phyloP scores from a whole-genome alignment of 2,888 invertebrate species.

The Yponomeuta malinellus region DNA sequence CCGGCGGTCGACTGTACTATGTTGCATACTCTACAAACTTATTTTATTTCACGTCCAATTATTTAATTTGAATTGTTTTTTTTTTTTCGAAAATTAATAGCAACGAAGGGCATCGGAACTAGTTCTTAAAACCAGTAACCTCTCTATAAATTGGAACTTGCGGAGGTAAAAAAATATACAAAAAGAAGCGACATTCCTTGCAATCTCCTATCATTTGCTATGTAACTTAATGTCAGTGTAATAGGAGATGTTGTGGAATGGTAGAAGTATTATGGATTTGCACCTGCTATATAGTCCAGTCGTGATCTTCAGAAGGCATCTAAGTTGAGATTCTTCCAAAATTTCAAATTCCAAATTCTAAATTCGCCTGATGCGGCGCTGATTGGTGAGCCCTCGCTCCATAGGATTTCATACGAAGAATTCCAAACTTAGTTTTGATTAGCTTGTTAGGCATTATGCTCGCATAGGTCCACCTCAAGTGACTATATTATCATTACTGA shows the following conservation, averaged over 20 bases:
- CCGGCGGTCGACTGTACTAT: too few relatives aligned
- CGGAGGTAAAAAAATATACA: conserved; percentile 45
- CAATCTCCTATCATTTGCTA: neutral
- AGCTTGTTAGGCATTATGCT: too few relatives aligned
- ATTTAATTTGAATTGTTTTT: neutral
- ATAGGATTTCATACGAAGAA: too few relatives aligned
- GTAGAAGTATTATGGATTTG: conserved; percentile 6
- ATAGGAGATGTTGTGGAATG: neutral
- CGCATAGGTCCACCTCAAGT: too few relatives aligned
- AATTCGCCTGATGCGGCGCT: too few relatives aligned
- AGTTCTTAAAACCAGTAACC: conserved; percentile 70
- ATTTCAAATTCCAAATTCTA: too few relatives aligned
- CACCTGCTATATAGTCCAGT: conserved; percentile 8
- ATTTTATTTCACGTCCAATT: neutral
- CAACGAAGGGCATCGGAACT: neutral
- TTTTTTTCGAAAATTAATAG: neutral
- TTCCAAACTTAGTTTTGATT: too few relatives aligned
- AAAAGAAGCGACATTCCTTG: conserved; percentile 23
- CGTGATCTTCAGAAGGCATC: neutral
- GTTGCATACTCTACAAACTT: neutral
- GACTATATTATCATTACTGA: too few relatives aligned
- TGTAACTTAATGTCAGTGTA: conserved; percentile 2
- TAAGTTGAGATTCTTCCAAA: too few relatives aligned
- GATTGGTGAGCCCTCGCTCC: too few relatives aligned
- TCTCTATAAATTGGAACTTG: conserved; percentile 69